phyloP scores from a whole-genome alignment of 2,888 invertebrate species.

The Drosophila kuntzei region DNA sequence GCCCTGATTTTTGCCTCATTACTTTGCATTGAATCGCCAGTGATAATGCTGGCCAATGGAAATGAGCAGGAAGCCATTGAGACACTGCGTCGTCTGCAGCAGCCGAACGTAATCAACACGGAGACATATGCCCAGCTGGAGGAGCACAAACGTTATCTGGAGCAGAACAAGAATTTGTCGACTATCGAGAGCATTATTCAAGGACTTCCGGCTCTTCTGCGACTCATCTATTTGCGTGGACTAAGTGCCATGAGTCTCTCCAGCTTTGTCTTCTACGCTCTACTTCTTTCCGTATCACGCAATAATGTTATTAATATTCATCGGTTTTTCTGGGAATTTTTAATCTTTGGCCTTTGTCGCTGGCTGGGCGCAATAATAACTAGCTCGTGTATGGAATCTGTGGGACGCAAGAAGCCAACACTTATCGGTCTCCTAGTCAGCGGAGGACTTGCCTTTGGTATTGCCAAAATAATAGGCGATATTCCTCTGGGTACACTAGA shows the following conservation, averaged over 20 bases:
- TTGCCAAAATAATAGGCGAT: constrained; percentile 28
- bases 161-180: constrained; percentile 61
- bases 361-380: constrained; percentile 49
- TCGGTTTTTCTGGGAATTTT: constrained; percentile 24
- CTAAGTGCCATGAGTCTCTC: constrained; percentile 72
- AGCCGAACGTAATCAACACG: constrained; percentile 53
- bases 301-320: too few relatives aligned
- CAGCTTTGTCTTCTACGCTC: not conserved
- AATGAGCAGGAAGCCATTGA: constrained; percentile 75
- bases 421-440: constrained; percentile 59
- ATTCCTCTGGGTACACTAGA: rapidly evolving
- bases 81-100: constrained; percentile 72
- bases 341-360: constrained; percentile 56
- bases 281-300: not conserved
- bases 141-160: constrained; percentile 78
- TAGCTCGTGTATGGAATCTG: constrained; percentile 54
- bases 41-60: constrained; percentile 65
- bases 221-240: constrained; percentile 63
- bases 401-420: constrained; percentile 70
- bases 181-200: constrained; percentile 39
- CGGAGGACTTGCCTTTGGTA: constrained; percentile 54
- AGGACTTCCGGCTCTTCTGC: constrained; percentile 63
- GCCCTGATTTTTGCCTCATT: constrained; percentile 47
- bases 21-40: constrained; percentile 76
- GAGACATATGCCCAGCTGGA: constrained; percentile 73